Conservation (phyloP, 2,888 invertebrate species). For the Cerastis leucographa region DNA sequence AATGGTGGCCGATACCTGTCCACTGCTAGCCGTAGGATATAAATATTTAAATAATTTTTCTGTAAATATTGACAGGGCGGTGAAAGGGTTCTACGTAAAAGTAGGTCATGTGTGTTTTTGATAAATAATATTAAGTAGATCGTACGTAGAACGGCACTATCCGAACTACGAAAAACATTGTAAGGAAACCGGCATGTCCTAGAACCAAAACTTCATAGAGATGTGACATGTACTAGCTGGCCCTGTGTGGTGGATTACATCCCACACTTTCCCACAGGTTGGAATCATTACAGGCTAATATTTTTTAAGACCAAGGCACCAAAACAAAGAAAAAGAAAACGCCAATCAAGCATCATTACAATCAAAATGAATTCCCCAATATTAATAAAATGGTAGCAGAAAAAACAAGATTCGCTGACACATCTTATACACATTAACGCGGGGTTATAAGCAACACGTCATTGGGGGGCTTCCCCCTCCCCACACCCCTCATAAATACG, state of each 20-base stretch:
- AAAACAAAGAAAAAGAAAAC: constrained; percentile 16
- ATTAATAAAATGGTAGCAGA: constrained; percentile 48
- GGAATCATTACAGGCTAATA: background rate
- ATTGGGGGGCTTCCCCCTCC: constrained; percentile 38
- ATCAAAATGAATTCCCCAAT: constrained; percentile 32
- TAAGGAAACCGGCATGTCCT: background rate
- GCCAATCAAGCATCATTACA: constrained; percentile 9
- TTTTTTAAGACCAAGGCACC: background rate
- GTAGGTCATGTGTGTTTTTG: background rate
- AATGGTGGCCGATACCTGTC: constrained; percentile 12
- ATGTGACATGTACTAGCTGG: background rate
- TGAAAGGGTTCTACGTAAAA: constrained; percentile 9
- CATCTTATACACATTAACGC: constrained; percentile 61
- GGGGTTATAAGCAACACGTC: constrained; percentile 63
- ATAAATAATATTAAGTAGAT: background rate
- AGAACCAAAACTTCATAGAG: background rate
- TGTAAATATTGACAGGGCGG: constrained; percentile 23
- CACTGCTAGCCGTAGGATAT: background rate
- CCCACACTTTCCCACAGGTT: background rate
- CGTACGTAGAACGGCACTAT: background rate
- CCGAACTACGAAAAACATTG: background rate
- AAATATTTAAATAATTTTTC: constrained; percentile 39
- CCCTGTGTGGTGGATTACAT: background rate
- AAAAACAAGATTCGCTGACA: constrained; percentile 63
- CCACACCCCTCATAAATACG: constrained; percentile 23